Conservation (phyloP, 2,888 invertebrate genomes). For the Glaucopsyche alexis region DNA sequence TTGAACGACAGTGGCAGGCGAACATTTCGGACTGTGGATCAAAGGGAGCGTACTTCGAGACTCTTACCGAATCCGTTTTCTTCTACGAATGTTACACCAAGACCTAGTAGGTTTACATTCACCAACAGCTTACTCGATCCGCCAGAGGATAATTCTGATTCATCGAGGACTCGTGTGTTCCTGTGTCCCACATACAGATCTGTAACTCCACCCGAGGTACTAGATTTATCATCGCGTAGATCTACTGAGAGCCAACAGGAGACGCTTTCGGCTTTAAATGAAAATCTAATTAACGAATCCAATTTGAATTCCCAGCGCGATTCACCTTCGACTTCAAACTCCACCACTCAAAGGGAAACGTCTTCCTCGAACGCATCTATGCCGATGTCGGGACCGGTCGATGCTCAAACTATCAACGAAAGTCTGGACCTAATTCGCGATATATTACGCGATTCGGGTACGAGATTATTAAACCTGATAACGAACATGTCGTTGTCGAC, state of each 20-base stretch:
- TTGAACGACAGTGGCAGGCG: conserved; percentile 53
- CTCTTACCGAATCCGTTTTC: conserved; percentile 69
- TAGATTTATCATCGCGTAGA: conserved; percentile 39
- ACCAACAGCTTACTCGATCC: conserved; percentile 43
- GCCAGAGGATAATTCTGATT: conserved; percentile 46
- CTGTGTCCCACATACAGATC: conserved; percentile 60
- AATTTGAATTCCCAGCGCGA: conserved; percentile 30
- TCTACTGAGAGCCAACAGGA: conserved; percentile 33
- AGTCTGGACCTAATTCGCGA: conserved; percentile 72
- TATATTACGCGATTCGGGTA: conserved; percentile 72
- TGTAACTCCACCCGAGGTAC: conserved; percentile 44
- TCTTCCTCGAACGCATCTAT: conserved; percentile 38
- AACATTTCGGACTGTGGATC: conserved; percentile 55
- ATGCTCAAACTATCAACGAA: conserved; percentile 69
- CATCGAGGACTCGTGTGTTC: conserved; percentile 68
- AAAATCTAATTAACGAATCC: conserved; percentile 30
- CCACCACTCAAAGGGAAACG: conserved; percentile 37
- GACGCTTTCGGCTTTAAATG: conserved; percentile 35
- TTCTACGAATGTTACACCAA: conserved; percentile 49
- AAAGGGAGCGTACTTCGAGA: conserved; percentile 56
- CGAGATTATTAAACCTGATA: conserved; percentile 68
- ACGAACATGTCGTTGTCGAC: conserved; percentile 71
- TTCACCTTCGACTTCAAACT: conserved; percentile 31
- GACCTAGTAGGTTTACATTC: conserved; percentile 47
- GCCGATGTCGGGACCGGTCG: conserved; percentile 50